Base-by-base conservation (phyloP, 2,888 invertebrate genomes). In the Fragum whitleyi region DNA sequence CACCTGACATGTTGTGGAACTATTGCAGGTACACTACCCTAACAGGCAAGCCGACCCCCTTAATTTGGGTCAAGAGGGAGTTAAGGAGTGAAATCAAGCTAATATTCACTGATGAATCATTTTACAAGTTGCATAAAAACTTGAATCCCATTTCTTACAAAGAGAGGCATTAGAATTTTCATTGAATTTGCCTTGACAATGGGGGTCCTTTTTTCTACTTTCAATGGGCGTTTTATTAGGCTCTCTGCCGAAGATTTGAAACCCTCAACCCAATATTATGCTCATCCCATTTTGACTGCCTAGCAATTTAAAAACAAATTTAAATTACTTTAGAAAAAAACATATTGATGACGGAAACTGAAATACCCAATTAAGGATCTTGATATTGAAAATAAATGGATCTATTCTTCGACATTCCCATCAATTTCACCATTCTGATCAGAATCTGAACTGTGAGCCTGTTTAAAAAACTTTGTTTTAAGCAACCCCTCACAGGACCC, bases 181-280 rank as follows among this genome's bases (percentile, higher is more conserved):
- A 65, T 65, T 65, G 65, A 42, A 65, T 65, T 42, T 42, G n/a
- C 14, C 23, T 7, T 65, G 42, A 65, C 65, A 65, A 65, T 65
- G 65, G 65, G 65, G 23, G 42, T 65, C 42, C 65, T 65, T 42
- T 65, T 65, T 42, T 42, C 61, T 36, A 65, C 36, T 65, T 42
- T 65, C 65, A 65, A 65, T 65, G 65, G 65, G 65, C 65, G 65
- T 65, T 65, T 65, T 65, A 65, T 65, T 65, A 42, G 65, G 65
- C 65, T 39, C 65, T 65, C 65, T 65, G 9, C 23, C 26, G 16
- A 47, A 47, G 47, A 61, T 32, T n/a, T 5, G 32, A 39, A 65
- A 65, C 65, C 65, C 65, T 65, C 42, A 65, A 39, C 65, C 61
- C 61, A 9, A 29, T 7, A 61, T 61, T 61, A 57, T 57, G 14